Evolutionary conservation across 2,797 vertebrate genomes (phyloP).

Genomic region (Coregonus ussuriensis): DNA sequence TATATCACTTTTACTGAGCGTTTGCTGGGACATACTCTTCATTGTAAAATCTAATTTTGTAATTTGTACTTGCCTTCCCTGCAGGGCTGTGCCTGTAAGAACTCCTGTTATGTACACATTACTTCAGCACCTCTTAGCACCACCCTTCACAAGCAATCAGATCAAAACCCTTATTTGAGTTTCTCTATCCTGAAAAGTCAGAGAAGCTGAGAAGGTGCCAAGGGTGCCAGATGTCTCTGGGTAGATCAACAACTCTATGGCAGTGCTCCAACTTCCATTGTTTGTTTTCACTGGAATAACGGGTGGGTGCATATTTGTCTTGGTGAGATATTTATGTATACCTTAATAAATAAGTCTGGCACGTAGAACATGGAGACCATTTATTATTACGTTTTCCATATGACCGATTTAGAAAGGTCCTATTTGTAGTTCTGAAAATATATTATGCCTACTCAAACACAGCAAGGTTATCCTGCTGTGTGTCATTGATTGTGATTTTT

Average conservation of each 20-base stretch:
- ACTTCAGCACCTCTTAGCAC: slow-evolving; percentile 8
- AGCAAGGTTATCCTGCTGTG: not conserved
- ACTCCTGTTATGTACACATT: not conserved
- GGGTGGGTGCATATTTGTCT: not conserved
- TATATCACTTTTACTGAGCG: not conserved
- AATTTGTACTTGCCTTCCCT: not conserved
- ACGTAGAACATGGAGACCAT: not conserved
- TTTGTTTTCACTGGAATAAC: not conserved
- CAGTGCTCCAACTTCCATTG: not conserved
- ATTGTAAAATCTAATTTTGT: not conserved
- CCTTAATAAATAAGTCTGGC: not conserved
- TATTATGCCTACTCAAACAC: not conserved
- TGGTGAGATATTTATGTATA: not conserved
- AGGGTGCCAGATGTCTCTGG: not conserved
- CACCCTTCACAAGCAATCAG: slow-evolving; percentile 13
- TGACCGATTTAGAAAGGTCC: not conserved
- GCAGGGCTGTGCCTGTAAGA: slow-evolving; percentile 3
- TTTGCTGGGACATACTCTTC: not conserved
- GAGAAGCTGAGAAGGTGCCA: slow-evolving; percentile 5
- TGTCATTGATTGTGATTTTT: not conserved
- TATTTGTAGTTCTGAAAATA: not conserved
- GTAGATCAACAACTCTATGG: not conserved
- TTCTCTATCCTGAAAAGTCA: not conserved
- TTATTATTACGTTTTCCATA: not conserved
- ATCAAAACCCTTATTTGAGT: slow-evolving; percentile 5